Evolutionary conservation across 1,140 invertebrate genomes (phyloP).

Genomic region (Pemphigus obesinymphae): DNA sequence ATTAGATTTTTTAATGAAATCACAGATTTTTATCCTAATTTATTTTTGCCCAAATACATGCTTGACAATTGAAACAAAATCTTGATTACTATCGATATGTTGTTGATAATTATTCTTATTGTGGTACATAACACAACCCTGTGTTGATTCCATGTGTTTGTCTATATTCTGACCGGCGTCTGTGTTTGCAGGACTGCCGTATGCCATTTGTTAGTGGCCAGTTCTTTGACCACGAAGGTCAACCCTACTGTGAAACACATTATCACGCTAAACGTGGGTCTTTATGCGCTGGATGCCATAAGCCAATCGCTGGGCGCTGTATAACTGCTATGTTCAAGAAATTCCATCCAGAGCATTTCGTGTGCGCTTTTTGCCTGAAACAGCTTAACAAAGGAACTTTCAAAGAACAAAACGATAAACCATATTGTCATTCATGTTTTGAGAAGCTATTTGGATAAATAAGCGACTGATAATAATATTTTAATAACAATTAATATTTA

Average conservation of each 20-base stretch:
- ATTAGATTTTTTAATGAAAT: too few species aligned
- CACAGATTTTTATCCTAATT: too few species aligned
- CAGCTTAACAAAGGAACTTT: constrained; percentile 97
- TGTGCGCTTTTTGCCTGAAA: constrained; percentile 94
- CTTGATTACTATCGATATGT: too few species aligned
- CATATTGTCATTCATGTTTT: constrained; percentile 96
- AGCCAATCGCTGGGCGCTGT: constrained; percentile 93
- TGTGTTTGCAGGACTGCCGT: constrained; percentile 92
- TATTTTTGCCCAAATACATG: too few species aligned
- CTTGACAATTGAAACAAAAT: too few species aligned
- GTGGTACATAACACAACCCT: too few species aligned
- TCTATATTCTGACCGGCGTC: constrained; percentile 41
- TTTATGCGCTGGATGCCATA: constrained; percentile 93
- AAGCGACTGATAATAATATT: too few species aligned
- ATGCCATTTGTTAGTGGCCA: constrained; percentile 88
- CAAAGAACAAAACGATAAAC: constrained; percentile 96
- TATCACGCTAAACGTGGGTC: constrained; percentile 95
- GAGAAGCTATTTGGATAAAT: constrained; percentile 89
- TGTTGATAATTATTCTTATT: too few species aligned
- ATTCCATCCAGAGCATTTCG: constrained; percentile 98
- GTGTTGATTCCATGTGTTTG: too few species aligned
- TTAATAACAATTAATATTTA: neutral
- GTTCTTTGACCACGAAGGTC: constrained; percentile 93
- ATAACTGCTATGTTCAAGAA: constrained; percentile 99
- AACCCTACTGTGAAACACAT: constrained; percentile 96